Conservation (phyloP, 2,888 invertebrate species). For the Amblyjoppa fuscipennis region DNA sequence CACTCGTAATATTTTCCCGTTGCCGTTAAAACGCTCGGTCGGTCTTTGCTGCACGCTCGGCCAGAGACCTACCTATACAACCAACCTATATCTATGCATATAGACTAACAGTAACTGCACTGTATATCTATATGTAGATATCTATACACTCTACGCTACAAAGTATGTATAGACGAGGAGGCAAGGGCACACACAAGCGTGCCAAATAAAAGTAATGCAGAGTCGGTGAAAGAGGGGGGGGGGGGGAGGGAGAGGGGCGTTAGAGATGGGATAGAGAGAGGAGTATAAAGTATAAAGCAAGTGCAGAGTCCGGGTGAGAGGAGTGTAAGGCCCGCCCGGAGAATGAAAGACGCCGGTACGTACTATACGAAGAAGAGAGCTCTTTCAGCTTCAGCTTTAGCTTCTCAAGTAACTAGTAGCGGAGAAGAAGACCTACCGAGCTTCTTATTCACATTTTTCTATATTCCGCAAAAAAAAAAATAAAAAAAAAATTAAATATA, state of each 20-base stretch:
- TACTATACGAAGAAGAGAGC: conserved; percentile 18
- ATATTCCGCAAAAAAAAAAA: not conserved
- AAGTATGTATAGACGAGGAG: conserved; percentile 26
- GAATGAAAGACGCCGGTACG: conserved; percentile 26
- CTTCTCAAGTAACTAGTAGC: not conserved
- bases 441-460: conserved; percentile 13
- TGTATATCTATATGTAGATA: conserved; percentile 7
- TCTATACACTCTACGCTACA: not conserved
- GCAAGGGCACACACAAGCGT: conserved; percentile 25
- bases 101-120: not conserved
- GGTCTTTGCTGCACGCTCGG: conserved; percentile 15
- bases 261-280: conserved; percentile 24
- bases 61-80: not conserved
- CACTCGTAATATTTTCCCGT: conserved; percentile 33
- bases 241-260: not conserved
- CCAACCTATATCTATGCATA: not conserved
- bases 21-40: conserved; percentile 29
- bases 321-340: conserved; percentile 6
- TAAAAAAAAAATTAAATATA: not conserved
- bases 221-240: conserved; percentile 2
- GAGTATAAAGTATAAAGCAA: conserved; percentile 34
- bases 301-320: conserved; percentile 4
- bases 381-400: conserved; percentile 26
- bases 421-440: not conserved
- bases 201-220: conserved; percentile 48